Conservation (phyloP, 2,113 vertebrate species). For the Drymodes brunneopygia region DNA sequence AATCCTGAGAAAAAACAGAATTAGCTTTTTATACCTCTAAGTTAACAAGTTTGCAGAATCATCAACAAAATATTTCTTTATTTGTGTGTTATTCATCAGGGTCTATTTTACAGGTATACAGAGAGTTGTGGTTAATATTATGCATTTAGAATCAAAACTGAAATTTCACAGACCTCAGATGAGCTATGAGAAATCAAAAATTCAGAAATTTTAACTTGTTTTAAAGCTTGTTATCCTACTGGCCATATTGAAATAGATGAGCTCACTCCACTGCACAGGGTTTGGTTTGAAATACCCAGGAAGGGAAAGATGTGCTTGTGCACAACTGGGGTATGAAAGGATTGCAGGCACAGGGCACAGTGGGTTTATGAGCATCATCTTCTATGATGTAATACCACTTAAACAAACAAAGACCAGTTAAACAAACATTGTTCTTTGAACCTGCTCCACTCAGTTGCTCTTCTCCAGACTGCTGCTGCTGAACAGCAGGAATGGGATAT, state of each 20-base stretch:
- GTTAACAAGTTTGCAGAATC: not conserved
- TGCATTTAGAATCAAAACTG: not conserved
- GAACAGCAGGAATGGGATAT: not conserved
- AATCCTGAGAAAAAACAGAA: not conserved
- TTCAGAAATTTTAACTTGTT: not conserved
- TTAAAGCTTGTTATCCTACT: not conserved
- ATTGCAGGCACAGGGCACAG: not conserved
- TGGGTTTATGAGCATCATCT: not conserved
- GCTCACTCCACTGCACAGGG: not conserved
- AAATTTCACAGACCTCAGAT: not conserved
- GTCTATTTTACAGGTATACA: not conserved
- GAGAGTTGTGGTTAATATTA: not conserved
- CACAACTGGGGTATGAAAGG: accelerated
- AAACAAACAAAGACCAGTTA: not conserved
- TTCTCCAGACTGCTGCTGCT: not conserved
- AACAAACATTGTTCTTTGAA: not conserved
- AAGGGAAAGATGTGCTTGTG: accelerated
- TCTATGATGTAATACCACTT: not conserved
- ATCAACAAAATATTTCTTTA: not conserved
- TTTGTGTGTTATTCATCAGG: not conserved
- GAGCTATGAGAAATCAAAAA: not conserved
- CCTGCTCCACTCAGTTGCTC: not conserved
- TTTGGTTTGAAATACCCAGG: not conserved
- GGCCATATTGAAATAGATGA: not conserved
- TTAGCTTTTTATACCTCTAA: not conserved